Percentiles rank a stretch among this genome's conserved stretches.
phyloP scores from a whole-genome alignment of 2,113 vertebrate genomes.

The Centrocercus urophasianus region DNA sequence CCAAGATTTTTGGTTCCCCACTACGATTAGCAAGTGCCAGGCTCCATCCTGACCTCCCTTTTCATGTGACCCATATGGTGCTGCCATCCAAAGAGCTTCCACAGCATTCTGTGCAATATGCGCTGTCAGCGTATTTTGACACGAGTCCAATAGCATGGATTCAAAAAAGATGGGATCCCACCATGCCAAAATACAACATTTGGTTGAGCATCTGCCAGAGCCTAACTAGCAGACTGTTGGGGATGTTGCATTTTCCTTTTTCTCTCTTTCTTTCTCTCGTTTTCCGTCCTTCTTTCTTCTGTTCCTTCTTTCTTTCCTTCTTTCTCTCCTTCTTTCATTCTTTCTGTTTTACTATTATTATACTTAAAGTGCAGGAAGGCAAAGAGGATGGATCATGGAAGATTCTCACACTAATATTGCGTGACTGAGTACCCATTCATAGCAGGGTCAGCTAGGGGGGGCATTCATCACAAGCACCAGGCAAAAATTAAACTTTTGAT shows the following conservation, averaged over 20 bases:
- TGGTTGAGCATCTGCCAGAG: conserved; percentile 53
- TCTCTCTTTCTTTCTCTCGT: background rate
- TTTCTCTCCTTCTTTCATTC: background rate
- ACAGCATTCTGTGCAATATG: background rate
- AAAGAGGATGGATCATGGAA: background rate
- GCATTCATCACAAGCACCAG: background rate
- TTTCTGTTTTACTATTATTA: no score
- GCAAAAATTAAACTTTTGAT: background rate
- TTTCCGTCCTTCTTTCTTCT: background rate
- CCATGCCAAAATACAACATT: conserved; percentile 30
- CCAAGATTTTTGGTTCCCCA: background rate
- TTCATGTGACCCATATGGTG: background rate
- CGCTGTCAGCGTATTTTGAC: background rate
- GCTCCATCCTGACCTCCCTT: background rate
- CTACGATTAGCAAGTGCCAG: accelerated
- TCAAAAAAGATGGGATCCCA: conserved; percentile 6
- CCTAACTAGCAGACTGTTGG: conserved; percentile 36
- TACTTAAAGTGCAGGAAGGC: background rate
- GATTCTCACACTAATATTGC: background rate
- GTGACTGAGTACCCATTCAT: accelerated
- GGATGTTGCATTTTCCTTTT: background rate
- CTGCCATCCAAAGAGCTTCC: background rate
- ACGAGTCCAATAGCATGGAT: background rate
- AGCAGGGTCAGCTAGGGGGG: background rate
- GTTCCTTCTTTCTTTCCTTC: no score